A percentile compares a stretch with the other conserved stretches of the same genome.
Evolutionary conservation across 2,888 invertebrate species (phyloP).

Genomic region (Marasmarcha lunaedactyla): DNA sequence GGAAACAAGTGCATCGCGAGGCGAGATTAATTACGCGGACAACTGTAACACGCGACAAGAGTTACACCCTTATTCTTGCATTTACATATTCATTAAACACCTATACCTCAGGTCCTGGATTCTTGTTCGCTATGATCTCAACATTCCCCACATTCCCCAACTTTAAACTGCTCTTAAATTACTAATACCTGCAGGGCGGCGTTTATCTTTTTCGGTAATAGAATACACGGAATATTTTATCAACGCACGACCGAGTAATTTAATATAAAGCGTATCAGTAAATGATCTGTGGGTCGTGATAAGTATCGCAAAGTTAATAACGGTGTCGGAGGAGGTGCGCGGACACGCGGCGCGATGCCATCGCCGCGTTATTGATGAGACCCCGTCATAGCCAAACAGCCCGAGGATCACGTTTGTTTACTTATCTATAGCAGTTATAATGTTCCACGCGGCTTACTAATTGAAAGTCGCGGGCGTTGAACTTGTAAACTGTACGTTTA

Average conservation of each 20-base stretch:
- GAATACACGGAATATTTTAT: conserved; percentile 66
- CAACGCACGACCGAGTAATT: conserved; percentile 70
- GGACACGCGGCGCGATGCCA: conserved; percentile 64
- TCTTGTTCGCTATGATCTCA: conserved; percentile 12
- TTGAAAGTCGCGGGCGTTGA: conserved; percentile 38
- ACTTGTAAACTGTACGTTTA: conserved; percentile 29
- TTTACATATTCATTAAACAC: neutral
- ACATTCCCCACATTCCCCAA: too few relatives aligned
- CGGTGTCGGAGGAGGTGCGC: conserved; percentile 54
- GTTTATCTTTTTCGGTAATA: conserved; percentile 66
- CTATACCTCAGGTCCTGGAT: neutral
- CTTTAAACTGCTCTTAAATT: conserved; percentile 13
- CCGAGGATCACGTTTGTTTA: conserved; percentile 61
- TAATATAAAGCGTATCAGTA: conserved; percentile 70
- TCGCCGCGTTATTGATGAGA: conserved; percentile 66
- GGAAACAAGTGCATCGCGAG: neutral
- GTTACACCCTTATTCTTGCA: neutral
- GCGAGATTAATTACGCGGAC: neutral
- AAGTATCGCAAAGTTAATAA: conserved; percentile 62
- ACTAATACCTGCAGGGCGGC: conserved; percentile 48
- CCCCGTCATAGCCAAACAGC: conserved; percentile 61
- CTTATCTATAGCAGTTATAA: conserved; percentile 53
- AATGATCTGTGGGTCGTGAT: conserved; percentile 62
- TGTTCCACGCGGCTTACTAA: conserved; percentile 38
- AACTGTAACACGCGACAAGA: neutral